phyloP scores from a whole-genome alignment of 2,113 vertebrate genomes.

The Mixornis gularis region DNA sequence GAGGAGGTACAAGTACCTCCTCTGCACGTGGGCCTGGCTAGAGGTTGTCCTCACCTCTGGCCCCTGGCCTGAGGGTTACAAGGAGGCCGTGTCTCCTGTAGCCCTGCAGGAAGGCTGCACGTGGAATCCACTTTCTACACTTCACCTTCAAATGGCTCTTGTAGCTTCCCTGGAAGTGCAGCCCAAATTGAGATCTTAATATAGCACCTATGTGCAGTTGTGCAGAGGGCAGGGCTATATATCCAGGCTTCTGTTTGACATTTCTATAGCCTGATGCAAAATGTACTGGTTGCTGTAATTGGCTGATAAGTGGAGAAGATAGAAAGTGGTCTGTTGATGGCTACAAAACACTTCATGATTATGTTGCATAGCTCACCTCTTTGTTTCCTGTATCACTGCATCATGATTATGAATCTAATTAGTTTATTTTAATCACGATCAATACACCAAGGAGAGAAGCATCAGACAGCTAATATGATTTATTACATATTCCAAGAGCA shows the following conservation, averaged over 20 bases:
- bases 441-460: constrained; percentile 37
- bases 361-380: background rate
- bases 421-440: constrained; percentile 62
- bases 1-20: background rate
- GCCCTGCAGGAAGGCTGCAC: background rate
- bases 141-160: background rate
- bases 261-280: background rate
- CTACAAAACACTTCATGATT: background rate
- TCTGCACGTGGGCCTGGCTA: rapidly evolving
- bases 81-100: background rate
- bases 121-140: background rate
- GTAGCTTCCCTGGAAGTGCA: background rate
- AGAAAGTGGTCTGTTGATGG: background rate
- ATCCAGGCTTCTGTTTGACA: background rate
- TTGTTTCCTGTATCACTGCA: background rate
- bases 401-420: constrained; percentile 38
- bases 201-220: background rate
- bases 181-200: background rate
- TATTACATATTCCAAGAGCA: constrained; percentile 39
- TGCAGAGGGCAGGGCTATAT: background rate
- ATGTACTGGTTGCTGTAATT: background rate
- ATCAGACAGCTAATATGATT: constrained; percentile 38
- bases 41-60: background rate
- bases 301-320: background rate
- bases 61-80: background rate